phyloP scores from a whole-genome alignment of 2,113 vertebrate species.

The Tricholaema leucomelas region DNA sequence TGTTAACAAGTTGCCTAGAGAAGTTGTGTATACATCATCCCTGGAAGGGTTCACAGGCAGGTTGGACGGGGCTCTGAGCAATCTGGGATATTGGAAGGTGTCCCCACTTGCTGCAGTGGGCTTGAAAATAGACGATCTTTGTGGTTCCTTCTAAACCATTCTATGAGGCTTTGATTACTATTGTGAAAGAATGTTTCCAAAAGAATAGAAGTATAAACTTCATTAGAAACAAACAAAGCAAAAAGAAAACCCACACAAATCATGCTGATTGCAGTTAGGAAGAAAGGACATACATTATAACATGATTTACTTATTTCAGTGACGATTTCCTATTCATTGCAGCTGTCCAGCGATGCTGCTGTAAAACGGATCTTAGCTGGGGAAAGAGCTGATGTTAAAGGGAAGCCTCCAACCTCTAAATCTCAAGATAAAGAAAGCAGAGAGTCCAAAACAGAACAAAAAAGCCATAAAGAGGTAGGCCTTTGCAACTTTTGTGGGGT shows the following conservation, averaged over 20 bases:
- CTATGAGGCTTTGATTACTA: neutral
- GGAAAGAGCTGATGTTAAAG: constrained; percentile 82
- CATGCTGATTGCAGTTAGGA: neutral
- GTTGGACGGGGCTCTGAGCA: neutral
- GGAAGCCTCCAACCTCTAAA: constrained; percentile 74
- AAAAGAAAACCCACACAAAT: neutral
- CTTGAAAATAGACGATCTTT: neutral
- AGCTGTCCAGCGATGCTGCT: constrained; percentile 93
- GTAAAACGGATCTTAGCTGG: constrained; percentile 88
- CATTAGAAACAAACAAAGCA: neutral
- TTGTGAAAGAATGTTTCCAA: neutral
- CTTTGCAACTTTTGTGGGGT: neutral
- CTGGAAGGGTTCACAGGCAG: neutral
- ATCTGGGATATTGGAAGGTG: neutral
- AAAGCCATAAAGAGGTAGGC: constrained; percentile 73
- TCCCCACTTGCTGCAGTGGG: neutral
- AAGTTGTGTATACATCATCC: neutral
- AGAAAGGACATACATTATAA: neutral
- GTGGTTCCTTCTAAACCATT: neutral
- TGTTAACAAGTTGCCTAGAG: neutral
- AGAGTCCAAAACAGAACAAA: constrained; percentile 66
- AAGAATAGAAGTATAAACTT: neutral
- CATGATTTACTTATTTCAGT: neutral
- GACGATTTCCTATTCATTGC: neutral
- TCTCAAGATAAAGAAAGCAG: constrained; percentile 82